A percentile compares a stretch with the other conserved stretches of the same genome.
These are phyloP conservation scores for Glareola pratincola DNA, from an alignment of 2,113 vertebrate genomes.

Conservation along the genomic window DNA sequence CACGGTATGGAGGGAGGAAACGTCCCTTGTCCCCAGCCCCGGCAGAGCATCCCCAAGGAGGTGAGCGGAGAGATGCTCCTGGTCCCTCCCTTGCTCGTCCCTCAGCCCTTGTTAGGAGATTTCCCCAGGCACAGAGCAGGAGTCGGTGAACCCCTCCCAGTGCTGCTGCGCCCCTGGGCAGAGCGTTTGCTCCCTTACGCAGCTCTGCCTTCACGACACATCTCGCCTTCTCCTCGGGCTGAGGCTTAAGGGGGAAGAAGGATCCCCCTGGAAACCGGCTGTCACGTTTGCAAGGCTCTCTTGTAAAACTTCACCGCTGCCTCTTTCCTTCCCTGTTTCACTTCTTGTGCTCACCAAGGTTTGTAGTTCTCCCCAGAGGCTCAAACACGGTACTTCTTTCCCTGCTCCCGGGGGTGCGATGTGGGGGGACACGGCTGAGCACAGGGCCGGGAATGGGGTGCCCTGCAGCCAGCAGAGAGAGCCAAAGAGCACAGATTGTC, in stretches of 20 bases:
- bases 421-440: not conserved
- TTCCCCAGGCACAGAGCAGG: not conserved
- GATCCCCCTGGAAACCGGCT: not conserved
- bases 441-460: not conserved
- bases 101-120: not conserved
- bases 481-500: conserved; percentile 39
- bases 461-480: conserved; percentile 57
- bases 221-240: not conserved
- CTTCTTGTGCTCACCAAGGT: not conserved
- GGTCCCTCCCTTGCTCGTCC: not conserved
- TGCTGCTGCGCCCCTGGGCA: not conserved
- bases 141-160: fast-evolving
- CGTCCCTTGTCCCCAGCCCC: not conserved
- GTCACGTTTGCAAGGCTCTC: not conserved
- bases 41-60: not conserved
- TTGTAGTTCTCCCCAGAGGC: not conserved
- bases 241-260: not conserved
- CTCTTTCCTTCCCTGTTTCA: not conserved
- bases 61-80: not conserved
- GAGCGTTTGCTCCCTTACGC: not conserved
- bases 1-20: not conserved
- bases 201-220: not conserved
- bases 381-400: not conserved
- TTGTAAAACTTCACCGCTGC: not conserved
- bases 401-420: not conserved